Percentiles rank a stretch among this genome's conserved stretches.
Conservation (phyloP, 30 jellyfish, hydroid and myxozoan species). For the Hydractinia symbiolongicarpus region DNA sequence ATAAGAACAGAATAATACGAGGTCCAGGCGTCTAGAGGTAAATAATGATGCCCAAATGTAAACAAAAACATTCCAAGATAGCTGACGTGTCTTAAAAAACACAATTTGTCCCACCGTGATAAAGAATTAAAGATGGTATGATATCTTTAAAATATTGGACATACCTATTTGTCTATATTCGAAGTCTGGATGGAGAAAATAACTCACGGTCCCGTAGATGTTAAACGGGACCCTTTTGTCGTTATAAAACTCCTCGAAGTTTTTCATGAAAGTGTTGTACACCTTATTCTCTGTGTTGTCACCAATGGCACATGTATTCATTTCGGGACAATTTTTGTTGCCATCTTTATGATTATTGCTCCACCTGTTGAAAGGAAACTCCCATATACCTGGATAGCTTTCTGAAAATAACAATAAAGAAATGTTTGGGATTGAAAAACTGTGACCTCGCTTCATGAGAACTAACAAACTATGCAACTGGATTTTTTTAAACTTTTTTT, state of each 20-base stretch:
- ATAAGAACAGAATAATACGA: no score
- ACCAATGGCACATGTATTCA: not conserved
- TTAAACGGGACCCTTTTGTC: conserved; percentile 61
- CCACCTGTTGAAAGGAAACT: conserved; percentile 59
- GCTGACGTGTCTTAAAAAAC: no score
- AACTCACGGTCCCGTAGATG: conserved; percentile 18
- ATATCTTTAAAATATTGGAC: not conserved
- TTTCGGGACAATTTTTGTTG: conserved; percentile 9
- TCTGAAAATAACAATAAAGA: conserved; percentile 24
- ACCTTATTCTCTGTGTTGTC: conserved; percentile 5
- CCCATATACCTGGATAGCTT: conserved; percentile 86
- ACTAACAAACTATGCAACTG: no score
- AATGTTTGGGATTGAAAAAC: no score
- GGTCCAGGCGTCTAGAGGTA: no score
- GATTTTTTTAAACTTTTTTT: no score
- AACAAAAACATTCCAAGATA: no score
- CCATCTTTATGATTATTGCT: conserved; percentile 20
- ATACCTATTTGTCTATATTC: not conserved
- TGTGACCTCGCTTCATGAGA: no score
- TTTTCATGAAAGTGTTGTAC: conserved; percentile 45
- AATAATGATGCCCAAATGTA: no score
- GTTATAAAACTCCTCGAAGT: conserved; percentile 44
- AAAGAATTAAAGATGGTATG: no score
- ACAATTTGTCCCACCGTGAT: no score
- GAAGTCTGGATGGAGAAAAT: not conserved